Evolutionary conservation across 2,797 vertebrate genomes (phyloP).

Genomic region (Phalanger gymnotis): DNA sequence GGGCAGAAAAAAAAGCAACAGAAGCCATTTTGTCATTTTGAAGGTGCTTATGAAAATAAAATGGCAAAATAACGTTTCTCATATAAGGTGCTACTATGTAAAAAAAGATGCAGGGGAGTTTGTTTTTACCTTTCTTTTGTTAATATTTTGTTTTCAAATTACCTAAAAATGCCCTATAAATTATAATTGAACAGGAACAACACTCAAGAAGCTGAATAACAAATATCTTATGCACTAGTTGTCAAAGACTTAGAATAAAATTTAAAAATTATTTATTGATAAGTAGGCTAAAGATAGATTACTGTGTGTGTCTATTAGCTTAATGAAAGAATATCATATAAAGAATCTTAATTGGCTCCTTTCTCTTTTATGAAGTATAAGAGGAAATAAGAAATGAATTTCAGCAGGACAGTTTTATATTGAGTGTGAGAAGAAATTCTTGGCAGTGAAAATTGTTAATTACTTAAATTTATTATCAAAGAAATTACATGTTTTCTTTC

Average conservation of each 20-base stretch:
- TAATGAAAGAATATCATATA: not conserved
- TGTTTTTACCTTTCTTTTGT: not conserved
- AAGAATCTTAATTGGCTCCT: not conserved
- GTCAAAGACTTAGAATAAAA: not conserved
- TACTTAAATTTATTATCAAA: slow-evolving; percentile 29
- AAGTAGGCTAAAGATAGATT: not conserved
- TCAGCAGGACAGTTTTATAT: slow-evolving; percentile 5
- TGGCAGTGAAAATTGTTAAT: slow-evolving; percentile 25
- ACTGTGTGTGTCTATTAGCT: not conserved
- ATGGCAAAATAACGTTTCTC: not conserved
- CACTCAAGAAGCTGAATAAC: not conserved
- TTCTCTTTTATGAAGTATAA: slow-evolving; percentile 14
- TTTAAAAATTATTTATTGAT: not conserved
- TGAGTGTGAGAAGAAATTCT: slow-evolving; percentile 2
- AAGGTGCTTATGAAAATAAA: not conserved
- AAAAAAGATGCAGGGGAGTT: not conserved
- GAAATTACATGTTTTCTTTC: slow-evolving; percentile 36
- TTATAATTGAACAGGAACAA: not conserved
- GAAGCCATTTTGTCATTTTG: not conserved
- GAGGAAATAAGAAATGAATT: slow-evolving; percentile 24
- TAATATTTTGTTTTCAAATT: not conserved
- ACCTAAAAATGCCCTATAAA: not conserved
- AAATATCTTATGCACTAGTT: not conserved
- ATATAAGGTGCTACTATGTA: not conserved
- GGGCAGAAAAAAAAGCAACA: not conserved